Conservation (phyloP, 2,113 vertebrate species). For the Solenodon paradoxus region DNA sequence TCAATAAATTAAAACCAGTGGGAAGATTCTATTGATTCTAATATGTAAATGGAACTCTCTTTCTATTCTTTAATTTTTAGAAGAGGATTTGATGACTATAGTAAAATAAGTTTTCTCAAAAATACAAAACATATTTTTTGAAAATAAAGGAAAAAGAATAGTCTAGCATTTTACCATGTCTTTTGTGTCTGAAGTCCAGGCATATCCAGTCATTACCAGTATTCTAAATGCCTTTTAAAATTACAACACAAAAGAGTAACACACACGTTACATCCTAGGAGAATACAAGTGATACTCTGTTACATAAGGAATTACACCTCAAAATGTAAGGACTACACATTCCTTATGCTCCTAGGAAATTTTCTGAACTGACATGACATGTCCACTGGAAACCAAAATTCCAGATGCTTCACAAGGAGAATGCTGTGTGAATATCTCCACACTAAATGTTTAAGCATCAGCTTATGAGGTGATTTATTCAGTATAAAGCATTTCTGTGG, state of each 20-base stretch:
- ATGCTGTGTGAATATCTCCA: slow-evolving; percentile 41
- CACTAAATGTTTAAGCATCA: slow-evolving; percentile 36
- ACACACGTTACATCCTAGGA: not conserved
- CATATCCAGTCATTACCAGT: not conserved
- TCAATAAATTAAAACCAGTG: not conserved
- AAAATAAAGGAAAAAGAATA: not conserved
- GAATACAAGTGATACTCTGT: not conserved
- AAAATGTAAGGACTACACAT: slow-evolving; percentile 34
- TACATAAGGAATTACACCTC: not conserved
- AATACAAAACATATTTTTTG: not conserved
- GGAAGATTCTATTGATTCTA: not conserved
- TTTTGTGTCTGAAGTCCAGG: not conserved
- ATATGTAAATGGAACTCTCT: not conserved
- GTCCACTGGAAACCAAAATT: slow-evolving; percentile 49
- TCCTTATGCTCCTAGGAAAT: slow-evolving; percentile 42
- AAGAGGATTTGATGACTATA: not conserved
- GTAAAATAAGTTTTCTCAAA: not conserved
- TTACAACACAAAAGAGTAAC: not conserved
- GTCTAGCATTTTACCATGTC: not conserved
- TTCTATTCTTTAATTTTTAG: not conserved
- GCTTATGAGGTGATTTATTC: slow-evolving; percentile 69
- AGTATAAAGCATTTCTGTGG: slow-evolving; percentile 71
- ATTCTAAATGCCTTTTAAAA: not conserved
- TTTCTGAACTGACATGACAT: slow-evolving; percentile 51
- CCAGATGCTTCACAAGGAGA: slow-evolving; percentile 36